These are phyloP conservation scores for Calliphora vomitoria DNA, from an alignment of 2,888 invertebrate species.

Conservation along the genomic window DNA sequence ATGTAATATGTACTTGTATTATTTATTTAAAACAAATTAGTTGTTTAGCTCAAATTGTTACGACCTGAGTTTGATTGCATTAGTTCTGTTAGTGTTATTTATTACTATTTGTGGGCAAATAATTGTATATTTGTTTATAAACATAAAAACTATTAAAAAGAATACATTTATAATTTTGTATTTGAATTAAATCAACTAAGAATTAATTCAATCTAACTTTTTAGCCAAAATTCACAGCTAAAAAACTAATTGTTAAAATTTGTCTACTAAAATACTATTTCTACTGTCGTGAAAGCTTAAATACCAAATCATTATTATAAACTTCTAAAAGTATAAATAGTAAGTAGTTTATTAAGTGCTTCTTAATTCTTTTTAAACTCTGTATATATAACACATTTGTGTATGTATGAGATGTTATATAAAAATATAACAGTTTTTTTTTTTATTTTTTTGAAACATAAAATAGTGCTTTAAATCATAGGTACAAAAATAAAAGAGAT, in stretches of 20 bases:
- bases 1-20: background rate
- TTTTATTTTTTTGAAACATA: conserved; percentile 11
- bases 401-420: conserved; percentile 13
- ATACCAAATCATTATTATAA: background rate
- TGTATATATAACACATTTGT: conserved; percentile 25
- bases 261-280: background rate
- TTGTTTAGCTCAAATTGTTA: background rate
- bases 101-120: background rate
- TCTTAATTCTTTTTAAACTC: conserved; percentile 28
- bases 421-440: conserved; percentile 26
- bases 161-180: background rate
- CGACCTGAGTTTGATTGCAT: background rate
- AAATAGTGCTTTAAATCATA: conserved; percentile 24
- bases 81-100: background rate
- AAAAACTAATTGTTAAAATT: background rate
- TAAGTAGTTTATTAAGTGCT: background rate
- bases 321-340: background rate
- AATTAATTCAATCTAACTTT: conserved; percentile 11
- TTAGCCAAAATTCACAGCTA: conserved; percentile 10
- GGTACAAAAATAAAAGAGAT: background rate
- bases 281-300: background rate
- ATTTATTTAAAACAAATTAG: background rate
- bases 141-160: background rate
- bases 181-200: background rate
- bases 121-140: background rate